Conservation (phyloP, 2,888 invertebrate genomes). For the Aquatica leii region DNA sequence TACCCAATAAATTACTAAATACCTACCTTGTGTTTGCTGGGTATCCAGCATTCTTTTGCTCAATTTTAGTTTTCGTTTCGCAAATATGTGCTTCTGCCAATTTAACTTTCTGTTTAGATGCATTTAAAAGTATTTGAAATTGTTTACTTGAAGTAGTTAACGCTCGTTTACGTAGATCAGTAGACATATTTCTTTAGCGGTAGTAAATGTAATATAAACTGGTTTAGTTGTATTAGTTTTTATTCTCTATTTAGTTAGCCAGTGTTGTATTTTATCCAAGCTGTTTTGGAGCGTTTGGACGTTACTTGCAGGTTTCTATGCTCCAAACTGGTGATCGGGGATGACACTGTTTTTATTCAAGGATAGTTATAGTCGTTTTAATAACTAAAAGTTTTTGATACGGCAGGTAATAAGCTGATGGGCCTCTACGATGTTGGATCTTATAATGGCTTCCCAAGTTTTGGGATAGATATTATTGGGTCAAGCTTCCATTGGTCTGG, state of each 20-base stretch:
- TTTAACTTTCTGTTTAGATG: constrained; percentile 7
- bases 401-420: background rate
- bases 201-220: constrained; percentile 8
- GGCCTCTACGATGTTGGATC: background rate
- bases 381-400: background rate
- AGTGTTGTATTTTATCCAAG: constrained; percentile 4
- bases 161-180: background rate
- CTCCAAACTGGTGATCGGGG: background rate
- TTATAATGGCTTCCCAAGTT: constrained; percentile 3
- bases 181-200: background rate
- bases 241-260: constrained; percentile 1
- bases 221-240: constrained; percentile 1
- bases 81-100: constrained; percentile 2
- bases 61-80: background rate
- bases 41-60: no score
- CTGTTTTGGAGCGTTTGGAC: no score
- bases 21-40: no score
- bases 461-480: constrained; percentile 9
- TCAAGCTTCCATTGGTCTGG: constrained; percentile 15
- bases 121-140: background rate
- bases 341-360: background rate
- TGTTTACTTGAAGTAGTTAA: background rate
- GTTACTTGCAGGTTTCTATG: no score
- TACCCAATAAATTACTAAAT: no score
- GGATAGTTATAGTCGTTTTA: background rate